Evolutionary conservation across 2,797 vertebrate species (phyloP), one percentile per base, ranked within the genome.

Genomic region (Chromis chromis): DNA sequence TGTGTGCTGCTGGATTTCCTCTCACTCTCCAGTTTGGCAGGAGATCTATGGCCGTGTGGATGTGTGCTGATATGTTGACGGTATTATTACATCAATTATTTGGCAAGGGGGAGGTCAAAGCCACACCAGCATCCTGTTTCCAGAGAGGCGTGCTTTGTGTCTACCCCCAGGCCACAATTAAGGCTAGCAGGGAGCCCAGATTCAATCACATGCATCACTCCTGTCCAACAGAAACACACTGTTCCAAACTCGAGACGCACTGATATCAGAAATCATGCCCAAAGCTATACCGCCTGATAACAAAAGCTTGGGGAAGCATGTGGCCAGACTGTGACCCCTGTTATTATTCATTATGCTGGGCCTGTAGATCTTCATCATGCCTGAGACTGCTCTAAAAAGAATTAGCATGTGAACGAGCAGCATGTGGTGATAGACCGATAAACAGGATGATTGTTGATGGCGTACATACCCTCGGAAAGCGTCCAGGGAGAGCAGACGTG

Each of bases 51-150:
- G 82, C 89, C 19, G 79, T 74, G 85, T 90, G 91, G 92, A 94
- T 93, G 93, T 93, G 93, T 94, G 92, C 92, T 94, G 94, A 95
- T 95, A 95, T 94, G 93, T 93, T 89, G 91, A 91, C 61, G 83
- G 88, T 94, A 92, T 94, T 95, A 95, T 94, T 94, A 91, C 91
- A 94, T 95, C 93, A 94, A 94, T 94, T 94, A 94, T 93, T 94
- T 90, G 91, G 91, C 88, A 67, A 88, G 81, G 81, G 89, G 90
- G 90, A 93, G 94, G 94, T 94, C 94, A 95, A 89, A 94, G 89
- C 90, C 91, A 93, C 90, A 93, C 90, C 89, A 91, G 90, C 92
- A 94, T 95, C 95, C 95, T 95, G 94, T 94, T 94, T 93, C 88
- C 77, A 91, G 90, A 91, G 89, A 94, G 89, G 77, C 86, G 82